phyloP scores from a whole-genome alignment of 1,140 invertebrate species.

The Onthophagus taurus region DNA sequence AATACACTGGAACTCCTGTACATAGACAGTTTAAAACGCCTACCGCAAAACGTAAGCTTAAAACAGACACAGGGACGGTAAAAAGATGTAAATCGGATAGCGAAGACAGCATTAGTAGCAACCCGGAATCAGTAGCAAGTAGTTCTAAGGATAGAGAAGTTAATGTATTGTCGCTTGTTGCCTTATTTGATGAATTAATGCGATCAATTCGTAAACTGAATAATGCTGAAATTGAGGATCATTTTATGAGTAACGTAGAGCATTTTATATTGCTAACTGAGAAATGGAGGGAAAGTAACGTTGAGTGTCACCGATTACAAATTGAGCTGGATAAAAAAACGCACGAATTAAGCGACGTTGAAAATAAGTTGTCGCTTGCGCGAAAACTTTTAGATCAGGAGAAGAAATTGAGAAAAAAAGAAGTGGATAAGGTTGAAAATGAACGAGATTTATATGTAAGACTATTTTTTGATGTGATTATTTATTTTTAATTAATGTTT shows the following conservation, averaged over 20 bases:
- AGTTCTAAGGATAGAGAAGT: neutral
- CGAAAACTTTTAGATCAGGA: slow-evolving; percentile 69
- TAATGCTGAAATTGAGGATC: slow-evolving; percentile 19
- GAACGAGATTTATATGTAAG: slow-evolving; percentile 52
- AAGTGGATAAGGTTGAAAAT: slow-evolving; percentile 48
- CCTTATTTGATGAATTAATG: slow-evolving; percentile 31
- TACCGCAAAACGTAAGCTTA: no score
- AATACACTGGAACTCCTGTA: no score
- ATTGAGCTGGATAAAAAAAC: slow-evolving; percentile 23
- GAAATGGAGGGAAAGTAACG: slow-evolving; percentile 11
- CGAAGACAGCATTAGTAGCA: no score
- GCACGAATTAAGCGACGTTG: slow-evolving; percentile 40
- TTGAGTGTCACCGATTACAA: slow-evolving; percentile 26
- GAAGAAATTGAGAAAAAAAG: slow-evolving; percentile 63
- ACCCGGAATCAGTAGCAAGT: neutral
- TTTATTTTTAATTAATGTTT: neutral
- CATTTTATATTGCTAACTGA: slow-evolving; percentile 20
- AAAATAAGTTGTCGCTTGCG: slow-evolving; percentile 60
- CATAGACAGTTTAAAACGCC: no score
- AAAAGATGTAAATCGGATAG: no score
- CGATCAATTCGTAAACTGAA: slow-evolving; percentile 19
- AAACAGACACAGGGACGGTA: no score
- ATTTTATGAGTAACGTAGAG: slow-evolving; percentile 24
- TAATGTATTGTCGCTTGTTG: slow-evolving; percentile 24
- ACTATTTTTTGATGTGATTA: slow-evolving; percentile 14